A percentile compares a stretch with the other conserved stretches of the same genome.
These are phyloP conservation scores for Asobara japonica DNA, from an alignment of 1,140 invertebrate genomes.

Conservation along the genomic window DNA sequence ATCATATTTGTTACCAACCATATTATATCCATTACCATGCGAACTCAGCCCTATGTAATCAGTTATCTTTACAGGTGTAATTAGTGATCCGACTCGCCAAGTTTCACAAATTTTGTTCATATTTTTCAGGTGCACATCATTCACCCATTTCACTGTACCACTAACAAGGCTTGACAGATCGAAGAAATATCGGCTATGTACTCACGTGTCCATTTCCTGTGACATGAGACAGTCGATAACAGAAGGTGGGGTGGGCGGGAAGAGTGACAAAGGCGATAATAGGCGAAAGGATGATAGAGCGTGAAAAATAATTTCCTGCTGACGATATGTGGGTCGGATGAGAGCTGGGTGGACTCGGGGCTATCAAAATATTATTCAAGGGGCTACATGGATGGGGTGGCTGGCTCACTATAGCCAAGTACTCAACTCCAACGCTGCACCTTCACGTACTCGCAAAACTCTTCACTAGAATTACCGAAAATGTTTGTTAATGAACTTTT, in stretches of 20 bases:
- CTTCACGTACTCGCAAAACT: slow-evolving; percentile 6
- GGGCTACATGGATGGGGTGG: slow-evolving; percentile 44
- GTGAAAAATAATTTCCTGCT: slow-evolving; percentile 64
- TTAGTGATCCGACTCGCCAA: too few species aligned
- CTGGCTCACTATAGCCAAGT: slow-evolving; percentile 22
- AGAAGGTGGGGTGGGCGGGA: neutral
- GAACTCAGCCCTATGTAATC: too few species aligned
- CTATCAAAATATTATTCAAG: slow-evolving; percentile 65
- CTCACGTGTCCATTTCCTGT: neutral
- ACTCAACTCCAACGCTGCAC: neutral
- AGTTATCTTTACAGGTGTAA: too few species aligned
- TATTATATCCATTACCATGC: too few species aligned
- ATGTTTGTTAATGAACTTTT: neutral
- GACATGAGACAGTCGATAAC: neutral
- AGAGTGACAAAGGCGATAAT: slow-evolving; percentile 27
- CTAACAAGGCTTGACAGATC: neutral
- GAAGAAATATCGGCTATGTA: neutral
- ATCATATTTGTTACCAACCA: too few species aligned
- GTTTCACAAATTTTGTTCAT: neutral
- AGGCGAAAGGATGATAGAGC: slow-evolving; percentile 48
- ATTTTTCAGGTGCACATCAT: neutral
- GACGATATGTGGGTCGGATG: slow-evolving; percentile 54
- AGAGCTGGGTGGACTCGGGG: slow-evolving; percentile 34
- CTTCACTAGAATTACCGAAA: neutral
- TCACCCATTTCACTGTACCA: neutral